phyloP scores from a whole-genome alignment of 2,888 invertebrate genomes.

The Nycteola revayana region DNA sequence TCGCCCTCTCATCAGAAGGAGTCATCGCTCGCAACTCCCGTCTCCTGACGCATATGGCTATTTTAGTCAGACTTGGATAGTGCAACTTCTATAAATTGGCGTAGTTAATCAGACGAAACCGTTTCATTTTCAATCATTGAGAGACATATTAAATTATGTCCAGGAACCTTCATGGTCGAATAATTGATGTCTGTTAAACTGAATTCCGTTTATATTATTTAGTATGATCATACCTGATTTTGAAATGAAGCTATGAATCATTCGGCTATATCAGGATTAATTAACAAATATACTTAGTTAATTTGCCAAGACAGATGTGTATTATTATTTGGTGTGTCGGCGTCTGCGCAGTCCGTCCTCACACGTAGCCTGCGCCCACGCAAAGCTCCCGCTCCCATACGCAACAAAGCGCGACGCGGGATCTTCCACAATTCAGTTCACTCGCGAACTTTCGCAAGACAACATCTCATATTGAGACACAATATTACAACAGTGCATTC shows the following conservation, averaged over 20 bases:
- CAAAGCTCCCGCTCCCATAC: slow-evolving; percentile 47
- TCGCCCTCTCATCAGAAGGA: slow-evolving; percentile 51
- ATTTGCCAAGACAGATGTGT: slow-evolving; percentile 69
- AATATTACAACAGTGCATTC: slow-evolving; percentile 20
- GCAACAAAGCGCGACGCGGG: slow-evolving; percentile 62
- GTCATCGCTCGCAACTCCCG: slow-evolving; percentile 58
- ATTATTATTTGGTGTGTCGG: slow-evolving; percentile 42
- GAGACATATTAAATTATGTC: slow-evolving; percentile 12
- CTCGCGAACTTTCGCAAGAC: slow-evolving; percentile 59
- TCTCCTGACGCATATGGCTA: slow-evolving; percentile 66
- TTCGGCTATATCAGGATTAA: slow-evolving; percentile 47
- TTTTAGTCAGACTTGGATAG: slow-evolving; percentile 50
- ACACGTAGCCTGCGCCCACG: slow-evolving; percentile 54
- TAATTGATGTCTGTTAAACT: too few species aligned
- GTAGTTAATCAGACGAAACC: slow-evolving; percentile 35
- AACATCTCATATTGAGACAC: slow-evolving; percentile 46
- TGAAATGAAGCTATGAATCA: slow-evolving; percentile 23
- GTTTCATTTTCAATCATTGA: slow-evolving; percentile 30
- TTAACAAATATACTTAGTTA: slow-evolving; percentile 48
- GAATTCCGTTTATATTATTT: too few species aligned
- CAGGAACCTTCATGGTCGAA: slow-evolving; percentile 5
- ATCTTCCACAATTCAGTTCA: slow-evolving; percentile 55
- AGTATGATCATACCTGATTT: slow-evolving; percentile 5
- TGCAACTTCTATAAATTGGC: slow-evolving; percentile 37
- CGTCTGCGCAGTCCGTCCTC: slow-evolving; percentile 47